Evolutionary conservation across 2,797 vertebrate species (phyloP).

Genomic region (Peromyscus eremicus): DNA sequence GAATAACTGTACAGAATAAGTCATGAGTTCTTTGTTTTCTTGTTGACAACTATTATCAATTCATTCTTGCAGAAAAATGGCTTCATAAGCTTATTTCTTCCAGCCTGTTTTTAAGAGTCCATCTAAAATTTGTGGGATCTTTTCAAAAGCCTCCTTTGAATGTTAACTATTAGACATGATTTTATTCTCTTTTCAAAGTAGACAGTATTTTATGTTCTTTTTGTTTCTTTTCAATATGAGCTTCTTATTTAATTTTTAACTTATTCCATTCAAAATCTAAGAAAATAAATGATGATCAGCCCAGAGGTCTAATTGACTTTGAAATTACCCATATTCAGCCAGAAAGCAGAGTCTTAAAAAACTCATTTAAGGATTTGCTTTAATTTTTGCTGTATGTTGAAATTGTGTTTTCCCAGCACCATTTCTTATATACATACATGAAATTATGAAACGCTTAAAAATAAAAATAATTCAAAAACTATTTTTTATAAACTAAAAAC

Average conservation of each 20-base stretch:
- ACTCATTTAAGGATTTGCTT: not conserved
- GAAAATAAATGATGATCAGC: slow-evolving; percentile 7
- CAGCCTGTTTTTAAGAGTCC: not conserved
- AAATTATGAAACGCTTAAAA: not conserved
- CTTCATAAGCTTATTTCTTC: slow-evolving; percentile 12
- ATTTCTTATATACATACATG: not conserved
- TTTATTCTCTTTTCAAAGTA: slow-evolving; percentile 32
- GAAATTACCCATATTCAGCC: not conserved
- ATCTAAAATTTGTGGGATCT: not conserved
- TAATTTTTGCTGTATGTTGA: not conserved
- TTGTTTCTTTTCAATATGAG: slow-evolving; percentile 15
- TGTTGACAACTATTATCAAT: slow-evolving; percentile 48
- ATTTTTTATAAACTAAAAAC: too few relatives aligned
- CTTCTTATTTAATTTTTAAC: not conserved
- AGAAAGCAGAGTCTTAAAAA: not conserved
- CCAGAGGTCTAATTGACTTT: not conserved
- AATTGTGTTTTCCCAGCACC: not conserved
- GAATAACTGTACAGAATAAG: not conserved
- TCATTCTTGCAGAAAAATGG: slow-evolving; percentile 53
- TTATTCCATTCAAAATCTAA: not conserved
- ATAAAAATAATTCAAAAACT: not conserved
- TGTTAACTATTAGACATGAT: not conserved
- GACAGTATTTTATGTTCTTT: not conserved
- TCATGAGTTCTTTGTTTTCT: slow-evolving; percentile 41
- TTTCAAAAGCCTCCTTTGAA: slow-evolving; percentile 10